Evolutionary conservation across 2,888 invertebrate genomes (phyloP), one percentile per base, ranked within the genome.

Genomic region (Drosophila longiperda): DNA sequence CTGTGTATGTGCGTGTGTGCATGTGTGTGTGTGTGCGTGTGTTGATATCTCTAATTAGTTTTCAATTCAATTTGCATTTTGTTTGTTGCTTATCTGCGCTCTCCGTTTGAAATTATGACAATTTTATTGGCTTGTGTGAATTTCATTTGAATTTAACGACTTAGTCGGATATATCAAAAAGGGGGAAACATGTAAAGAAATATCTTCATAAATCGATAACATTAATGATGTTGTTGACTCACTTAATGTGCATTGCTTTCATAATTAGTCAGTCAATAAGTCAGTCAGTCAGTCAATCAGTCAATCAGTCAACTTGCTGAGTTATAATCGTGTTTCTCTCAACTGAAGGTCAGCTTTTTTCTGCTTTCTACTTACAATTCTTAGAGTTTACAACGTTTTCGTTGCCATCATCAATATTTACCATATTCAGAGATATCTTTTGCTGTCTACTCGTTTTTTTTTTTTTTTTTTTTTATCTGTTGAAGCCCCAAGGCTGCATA

Each of bases 61-160:
- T 89, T 78, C 83, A 78, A 87, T 87, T 85, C 75, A 87, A 87
- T 87, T 87, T 87, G 89, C 87, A 87, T 87, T 87, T 85, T 32
- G 26, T 15, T 48, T 48, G 17, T 7, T 33, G 23, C 32, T 11
- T 29, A n/a, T 29, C 52, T 48, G 50, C 48, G 61, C 54, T 52
- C 29, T 53, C 75, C 66, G 74, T 75, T 76, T 73, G 70, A 77
- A 85, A 76, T 85, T 83, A 85, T 85, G 89, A 81, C 73, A 75
- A 75, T 78, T 75, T 84, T 79, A 78, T 84, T 82, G 84, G 79
- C 70, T 66, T 72, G 73, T 71, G 73, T 72, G 71, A 78, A 62
- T 79, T 83, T 74, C 82, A 83, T 87, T 81, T 59, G 71, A 79
- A 72, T 78, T 83, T 79, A 81, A 83, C 77, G 74, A 76, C 66